A percentile compares a stretch with the other conserved stretches of the same genome.
phyloP scores from a whole-genome alignment of 2,113 vertebrate genomes.

The Centrocercus urophasianus region DNA sequence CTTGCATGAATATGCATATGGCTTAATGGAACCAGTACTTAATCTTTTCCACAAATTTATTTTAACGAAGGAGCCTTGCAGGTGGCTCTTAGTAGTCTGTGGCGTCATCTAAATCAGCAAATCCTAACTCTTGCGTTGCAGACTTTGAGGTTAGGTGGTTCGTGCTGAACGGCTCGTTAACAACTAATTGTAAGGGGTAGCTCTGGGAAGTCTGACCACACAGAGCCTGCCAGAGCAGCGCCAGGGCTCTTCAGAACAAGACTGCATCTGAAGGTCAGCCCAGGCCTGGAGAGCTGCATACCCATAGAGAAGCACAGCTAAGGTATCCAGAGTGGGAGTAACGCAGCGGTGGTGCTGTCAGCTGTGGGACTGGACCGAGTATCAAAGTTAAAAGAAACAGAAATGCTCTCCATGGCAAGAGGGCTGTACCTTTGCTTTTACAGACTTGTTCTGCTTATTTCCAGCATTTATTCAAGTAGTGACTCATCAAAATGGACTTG shows the following conservation, averaged over 20 bases:
- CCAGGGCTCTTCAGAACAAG: neutral
- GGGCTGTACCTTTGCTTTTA: neutral
- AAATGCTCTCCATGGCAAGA: neutral
- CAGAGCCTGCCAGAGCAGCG: neutral
- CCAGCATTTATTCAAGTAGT: neutral
- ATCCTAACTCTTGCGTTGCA: neutral
- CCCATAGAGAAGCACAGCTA: neutral
- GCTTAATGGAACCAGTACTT: conserved; percentile 56
- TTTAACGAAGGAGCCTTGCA: conserved; percentile 16
- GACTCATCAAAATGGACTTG: neutral
- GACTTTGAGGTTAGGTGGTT: neutral
- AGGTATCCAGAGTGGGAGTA: neutral
- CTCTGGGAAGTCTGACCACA: neutral
- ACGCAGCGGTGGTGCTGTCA: neutral
- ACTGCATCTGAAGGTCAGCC: neutral
- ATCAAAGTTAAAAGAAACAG: neutral
- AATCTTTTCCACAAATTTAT: conserved; percentile 43
- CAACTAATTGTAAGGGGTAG: neutral
- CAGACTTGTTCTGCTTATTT: neutral
- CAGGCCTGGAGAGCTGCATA: neutral
- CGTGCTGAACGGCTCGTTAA: neutral
- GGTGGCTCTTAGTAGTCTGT: conserved; percentile 4
- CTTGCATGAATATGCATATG: conserved; percentile 68
- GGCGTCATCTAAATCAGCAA: conserved; percentile 9
- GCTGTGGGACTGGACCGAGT: neutral